phyloP scores from a whole-genome alignment of 2,888 invertebrate genomes.

The Orthosia gothica region DNA sequence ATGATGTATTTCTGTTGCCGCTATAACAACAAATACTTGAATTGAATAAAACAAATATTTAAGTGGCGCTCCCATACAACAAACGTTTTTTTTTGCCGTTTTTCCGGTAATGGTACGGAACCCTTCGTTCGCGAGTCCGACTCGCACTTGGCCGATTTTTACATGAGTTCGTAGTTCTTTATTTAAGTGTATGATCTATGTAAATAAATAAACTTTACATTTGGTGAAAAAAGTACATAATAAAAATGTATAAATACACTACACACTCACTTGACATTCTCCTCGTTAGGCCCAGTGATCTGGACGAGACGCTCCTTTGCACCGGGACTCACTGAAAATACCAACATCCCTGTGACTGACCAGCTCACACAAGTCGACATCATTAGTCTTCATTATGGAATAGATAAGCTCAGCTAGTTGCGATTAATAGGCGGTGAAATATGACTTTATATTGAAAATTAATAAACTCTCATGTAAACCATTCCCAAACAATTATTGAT shows the following conservation, averaged over 20 bases:
- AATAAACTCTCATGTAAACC: conserved; percentile 49
- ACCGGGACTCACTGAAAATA: conserved; percentile 96
- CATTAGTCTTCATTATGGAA: conserved; percentile 66
- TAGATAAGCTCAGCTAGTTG: conserved; percentile 81
- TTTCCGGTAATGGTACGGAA: no score
- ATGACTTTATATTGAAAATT: conserved; percentile 51
- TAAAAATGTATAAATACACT: background rate
- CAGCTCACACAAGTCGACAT: conserved; percentile 40
- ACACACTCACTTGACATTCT: conserved; percentile 96
- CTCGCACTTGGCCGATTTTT: no score
- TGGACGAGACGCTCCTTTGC: conserved; percentile 98
- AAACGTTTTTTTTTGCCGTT: no score
- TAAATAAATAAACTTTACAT: no score
- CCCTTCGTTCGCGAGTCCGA: no score
- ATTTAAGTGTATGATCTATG: no score
- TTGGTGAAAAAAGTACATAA: no score
- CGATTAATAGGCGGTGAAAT: conserved; percentile 78
- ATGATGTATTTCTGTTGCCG: no score
- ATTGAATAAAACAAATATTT: no score
- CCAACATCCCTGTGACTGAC: conserved; percentile 51
- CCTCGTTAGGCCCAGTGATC: conserved; percentile 98
- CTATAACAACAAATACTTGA: no score
- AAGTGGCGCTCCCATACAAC: no score
- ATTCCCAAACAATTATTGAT: conserved; percentile 64
- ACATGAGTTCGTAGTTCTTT: no score